Conservation (phyloP, 2,888 invertebrate species). For the Eupithecia abbreviata region DNA sequence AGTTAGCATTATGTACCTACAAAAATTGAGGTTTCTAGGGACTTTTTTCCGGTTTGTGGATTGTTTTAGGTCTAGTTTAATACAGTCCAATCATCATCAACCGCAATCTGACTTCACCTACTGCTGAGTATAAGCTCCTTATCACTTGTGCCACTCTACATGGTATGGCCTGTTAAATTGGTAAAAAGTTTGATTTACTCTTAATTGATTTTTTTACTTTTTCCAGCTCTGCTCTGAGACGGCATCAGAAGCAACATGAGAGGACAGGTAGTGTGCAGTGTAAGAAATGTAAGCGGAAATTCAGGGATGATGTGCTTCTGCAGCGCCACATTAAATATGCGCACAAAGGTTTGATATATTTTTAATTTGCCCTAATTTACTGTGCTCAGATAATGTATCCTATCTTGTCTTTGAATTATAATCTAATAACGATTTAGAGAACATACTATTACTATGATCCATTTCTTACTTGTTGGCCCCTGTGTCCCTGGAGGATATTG, state of each 20-base stretch:
- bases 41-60: neutral
- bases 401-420: too few relatives aligned
- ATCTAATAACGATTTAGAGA: too few relatives aligned
- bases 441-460: too few relatives aligned
- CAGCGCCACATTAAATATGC: slow-evolving; percentile 75
- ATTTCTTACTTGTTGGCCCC: too few relatives aligned
- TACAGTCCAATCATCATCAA: neutral
- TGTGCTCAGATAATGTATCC: neutral
- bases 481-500: too few relatives aligned
- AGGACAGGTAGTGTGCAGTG: slow-evolving; percentile 68
- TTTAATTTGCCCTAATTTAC: neutral
- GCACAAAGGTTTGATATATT: slow-evolving; percentile 65
- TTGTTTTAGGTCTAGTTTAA: neutral
- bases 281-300: slow-evolving; percentile 64
- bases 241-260: slow-evolving; percentile 76
- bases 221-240: slow-evolving; percentile 70
- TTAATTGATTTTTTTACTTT: neutral
- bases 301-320: slow-evolving; percentile 70
- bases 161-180: neutral
- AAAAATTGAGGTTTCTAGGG: neutral
- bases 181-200: slow-evolving; percentile 6
- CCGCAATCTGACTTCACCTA: too few relatives aligned
- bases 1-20: neutral
- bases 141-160: too few relatives aligned
- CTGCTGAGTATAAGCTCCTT: too few relatives aligned